Evolutionary conservation across 2,113 vertebrate species (phyloP), one percentile per base, ranked within the genome.

Genomic region (Planiliza haematocheilus): DNA sequence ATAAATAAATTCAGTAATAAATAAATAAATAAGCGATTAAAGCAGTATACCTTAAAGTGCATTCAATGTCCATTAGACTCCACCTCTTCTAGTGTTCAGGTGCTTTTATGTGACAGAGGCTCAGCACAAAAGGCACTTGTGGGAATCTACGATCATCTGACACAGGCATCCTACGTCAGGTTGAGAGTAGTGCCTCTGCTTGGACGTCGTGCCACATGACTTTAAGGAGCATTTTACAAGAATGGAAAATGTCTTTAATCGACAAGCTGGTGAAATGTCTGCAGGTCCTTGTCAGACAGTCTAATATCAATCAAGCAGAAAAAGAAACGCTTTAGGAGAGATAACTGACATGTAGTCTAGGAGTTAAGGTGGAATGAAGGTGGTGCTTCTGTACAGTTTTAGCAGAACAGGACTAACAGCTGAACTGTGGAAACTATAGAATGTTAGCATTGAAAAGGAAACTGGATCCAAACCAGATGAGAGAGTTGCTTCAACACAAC

Each of bases 31-130:
- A 38, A 20, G 21, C 38, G 41, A 39, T 65, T 62, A 62, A 77
- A 88, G 73, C 66, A 53, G 60, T 70, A 57, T 56, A 74, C 68
- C 49, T 60, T 81, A 85, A 89, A 85, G 84, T 86, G 88, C 86
- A 72, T 77, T 70, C 46, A 74, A 18, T 12, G 74, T 64, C 78
- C 62, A 43, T 65, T 77, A 70, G 59, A 68, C 49, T 64, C 63
- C 18, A 20, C 13, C 46, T 60, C 59, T 38, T 17, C 13, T 48
- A 34, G 62, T 56, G 46, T 61, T 81, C 21, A 21, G 21, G 55
- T 50, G 1, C 34, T 38, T 74, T 65, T 37, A 20, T 1, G 4
- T 6, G 1, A 21, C 45, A 34, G 38, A 67, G 60, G 24, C 38
- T 48, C 18, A 10, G 57, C 71, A 60, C 53, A 42, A 24, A 77